Conservation (phyloP, 1,140 invertebrate species). For the Hypsibius dujardini region DNA sequence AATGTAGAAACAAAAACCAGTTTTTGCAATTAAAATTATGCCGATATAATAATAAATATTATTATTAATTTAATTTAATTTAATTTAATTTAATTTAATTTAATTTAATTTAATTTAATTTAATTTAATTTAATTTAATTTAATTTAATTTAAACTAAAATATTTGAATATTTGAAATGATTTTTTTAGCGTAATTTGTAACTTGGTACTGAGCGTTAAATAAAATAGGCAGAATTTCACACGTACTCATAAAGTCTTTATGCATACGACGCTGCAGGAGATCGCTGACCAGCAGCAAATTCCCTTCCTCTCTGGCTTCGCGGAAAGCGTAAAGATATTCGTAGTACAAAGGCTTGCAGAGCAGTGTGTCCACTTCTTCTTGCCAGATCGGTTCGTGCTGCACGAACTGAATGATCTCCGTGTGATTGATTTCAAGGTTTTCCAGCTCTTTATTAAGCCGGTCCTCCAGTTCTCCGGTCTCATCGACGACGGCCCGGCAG, state of each 20-base stretch:
- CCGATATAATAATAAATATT: too few relatives aligned
- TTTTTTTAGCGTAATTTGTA: too few relatives aligned
- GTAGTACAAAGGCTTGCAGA: neutral
- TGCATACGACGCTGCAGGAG: constrained; percentile 1
- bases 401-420: neutral
- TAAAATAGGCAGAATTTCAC: too few relatives aligned
- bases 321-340: neutral
- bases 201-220: too few relatives aligned
- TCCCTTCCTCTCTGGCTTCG: neutral
- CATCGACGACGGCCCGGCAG: neutral
- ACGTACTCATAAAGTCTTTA: neutral
- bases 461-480: neutral
- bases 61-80: too few relatives aligned
- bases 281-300: neutral
- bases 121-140: too few relatives aligned
- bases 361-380: neutral
- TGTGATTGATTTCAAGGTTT: constrained; percentile 6
- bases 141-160: too few relatives aligned
- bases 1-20: too few relatives aligned
- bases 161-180: too few relatives aligned
- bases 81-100: too few relatives aligned
- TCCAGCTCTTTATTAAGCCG: neutral
- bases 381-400: constrained; percentile 4
- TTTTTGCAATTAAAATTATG: too few relatives aligned
- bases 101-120: too few relatives aligned